Evolutionary conservation across 2,797 vertebrate species (phyloP), one percentile per base, ranked within the genome.

Genomic region (Prunella strophiata): DNA sequence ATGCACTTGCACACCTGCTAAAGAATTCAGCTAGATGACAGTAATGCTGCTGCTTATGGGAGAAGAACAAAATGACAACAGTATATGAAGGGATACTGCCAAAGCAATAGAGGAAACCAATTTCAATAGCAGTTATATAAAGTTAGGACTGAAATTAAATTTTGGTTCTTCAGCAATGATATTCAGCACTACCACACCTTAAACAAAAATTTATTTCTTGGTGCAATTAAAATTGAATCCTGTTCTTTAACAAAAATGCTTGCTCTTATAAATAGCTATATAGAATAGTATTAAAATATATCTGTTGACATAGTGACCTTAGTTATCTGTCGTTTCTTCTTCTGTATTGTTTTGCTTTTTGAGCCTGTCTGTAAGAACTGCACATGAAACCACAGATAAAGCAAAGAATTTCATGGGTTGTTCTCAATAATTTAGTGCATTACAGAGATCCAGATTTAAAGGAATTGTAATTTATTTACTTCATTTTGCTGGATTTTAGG

Each of bases 91-190:
- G 26, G 65, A 85, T 81, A 78, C 80, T 94, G 52, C 12, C 78
- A 74, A 16, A 87, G 71, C 54, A 73, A 50, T 58, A 92, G 87
- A 67, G 78, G 76, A 94, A 71, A 95, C 62, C 54, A 92, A 73
- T 73, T 83, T 63, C 84, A 88, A 80, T 80, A 91, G 73, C 86
- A 92, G 68, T 93, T 85, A 88, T 38, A 91, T 87, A 51, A 97
- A 93, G 61, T 87, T 83, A 96, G 66, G 55, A 76, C 80, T 91
- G 65, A 96, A 96, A 97, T 92, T 86, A 81, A 77, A 29, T 93
- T 93, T 96, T 91, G 27, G 17, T 89, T 91, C 77, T 73, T 57
- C 68, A 50, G 61, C 91, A 91, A 88, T 91, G 91, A 73, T 94
- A 62, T 75, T 84, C 52, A 91, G 27, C 58, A 47, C 79, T 94